These are phyloP conservation scores for Rhogogaster chlorosoma DNA, from an alignment of 2,888 invertebrate genomes.

Conservation along the genomic window DNA sequence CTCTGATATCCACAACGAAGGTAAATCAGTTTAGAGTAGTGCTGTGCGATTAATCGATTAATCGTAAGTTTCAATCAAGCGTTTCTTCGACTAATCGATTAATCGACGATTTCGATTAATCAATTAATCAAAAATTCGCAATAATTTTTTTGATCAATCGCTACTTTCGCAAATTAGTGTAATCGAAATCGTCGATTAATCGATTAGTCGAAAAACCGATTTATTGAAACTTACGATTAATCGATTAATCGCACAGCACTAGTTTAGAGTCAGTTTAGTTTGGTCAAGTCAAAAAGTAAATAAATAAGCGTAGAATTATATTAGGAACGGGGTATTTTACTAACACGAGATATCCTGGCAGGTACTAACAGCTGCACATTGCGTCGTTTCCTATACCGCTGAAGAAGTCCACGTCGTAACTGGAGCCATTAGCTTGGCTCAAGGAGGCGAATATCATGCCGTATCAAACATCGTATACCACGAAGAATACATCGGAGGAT, in stretches of 20 bases:
- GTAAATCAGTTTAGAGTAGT: background rate
- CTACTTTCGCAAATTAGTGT: too few species aligned
- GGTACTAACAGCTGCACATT: conserved; percentile 48
- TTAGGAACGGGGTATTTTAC: background rate
- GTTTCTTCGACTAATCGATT: too few species aligned
- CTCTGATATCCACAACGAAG: conserved; percentile 12
- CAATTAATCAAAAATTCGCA: too few species aligned
- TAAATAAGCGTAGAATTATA: background rate
- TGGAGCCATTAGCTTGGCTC: conserved; percentile 22
- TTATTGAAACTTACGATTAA: too few species aligned
- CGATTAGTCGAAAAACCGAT: too few species aligned
- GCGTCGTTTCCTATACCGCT: background rate
- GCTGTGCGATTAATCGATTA: too few species aligned
- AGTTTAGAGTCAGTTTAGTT: too few species aligned
- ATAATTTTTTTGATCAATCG: too few species aligned
- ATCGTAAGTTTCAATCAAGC: too few species aligned
- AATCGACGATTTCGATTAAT: too few species aligned
- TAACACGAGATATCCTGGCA: background rate
- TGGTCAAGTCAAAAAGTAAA: background rate
- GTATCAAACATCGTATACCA: conserved; percentile 9
- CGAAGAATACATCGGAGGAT: background rate
- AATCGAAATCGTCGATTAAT: too few species aligned
- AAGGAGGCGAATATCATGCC: conserved; percentile 31
- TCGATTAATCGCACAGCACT: too few species aligned
- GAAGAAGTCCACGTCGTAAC: conserved; percentile 20